Evolutionary conservation across 2,888 invertebrate species (phyloP).

Genomic region (Subacronicta megacephala): DNA sequence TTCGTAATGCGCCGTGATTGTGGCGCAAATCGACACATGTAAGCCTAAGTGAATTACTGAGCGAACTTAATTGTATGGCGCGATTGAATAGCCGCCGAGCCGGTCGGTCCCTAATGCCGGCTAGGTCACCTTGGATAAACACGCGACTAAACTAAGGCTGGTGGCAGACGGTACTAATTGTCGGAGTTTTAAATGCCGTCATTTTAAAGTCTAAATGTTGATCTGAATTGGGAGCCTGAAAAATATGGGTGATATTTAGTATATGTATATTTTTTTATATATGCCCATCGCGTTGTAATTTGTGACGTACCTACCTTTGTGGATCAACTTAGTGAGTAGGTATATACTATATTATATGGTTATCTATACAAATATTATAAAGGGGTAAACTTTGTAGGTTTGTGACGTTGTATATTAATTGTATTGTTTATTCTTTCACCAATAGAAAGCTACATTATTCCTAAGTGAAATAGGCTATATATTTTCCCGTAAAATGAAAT

Average conservation of each 20-base stretch:
- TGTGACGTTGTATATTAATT: no score
- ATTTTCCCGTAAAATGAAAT: no score
- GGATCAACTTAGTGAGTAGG: no score
- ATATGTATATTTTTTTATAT: no score
- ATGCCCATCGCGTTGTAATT: no score
- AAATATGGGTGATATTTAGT: constrained; percentile 7
- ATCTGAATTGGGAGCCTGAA: background rate
- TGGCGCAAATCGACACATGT: constrained; percentile 49
- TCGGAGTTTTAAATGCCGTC: background rate
- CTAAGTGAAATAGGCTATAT: no score
- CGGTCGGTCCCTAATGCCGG: constrained; percentile 18
- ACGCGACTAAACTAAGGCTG: constrained; percentile 14
- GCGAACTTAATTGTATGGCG: constrained; percentile 37
- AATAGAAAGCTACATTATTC: no score
- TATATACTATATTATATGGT: no score
- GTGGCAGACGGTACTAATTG: constrained; percentile 1
- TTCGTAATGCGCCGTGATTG: constrained; percentile 44
- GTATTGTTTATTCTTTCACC: no score
- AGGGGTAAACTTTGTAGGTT: no score
- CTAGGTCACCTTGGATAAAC: constrained; percentile 33
- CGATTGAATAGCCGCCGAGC: constrained; percentile 37
- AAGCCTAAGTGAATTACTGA: constrained; percentile 54
- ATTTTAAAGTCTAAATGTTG: background rate
- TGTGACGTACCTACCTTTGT: no score
- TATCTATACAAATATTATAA: no score